Percentiles rank a stretch among this genome's conserved stretches.
Evolutionary conservation across 2,113 vertebrate genomes (phyloP).

Genomic region (Limnothrissa miodon): DNA sequence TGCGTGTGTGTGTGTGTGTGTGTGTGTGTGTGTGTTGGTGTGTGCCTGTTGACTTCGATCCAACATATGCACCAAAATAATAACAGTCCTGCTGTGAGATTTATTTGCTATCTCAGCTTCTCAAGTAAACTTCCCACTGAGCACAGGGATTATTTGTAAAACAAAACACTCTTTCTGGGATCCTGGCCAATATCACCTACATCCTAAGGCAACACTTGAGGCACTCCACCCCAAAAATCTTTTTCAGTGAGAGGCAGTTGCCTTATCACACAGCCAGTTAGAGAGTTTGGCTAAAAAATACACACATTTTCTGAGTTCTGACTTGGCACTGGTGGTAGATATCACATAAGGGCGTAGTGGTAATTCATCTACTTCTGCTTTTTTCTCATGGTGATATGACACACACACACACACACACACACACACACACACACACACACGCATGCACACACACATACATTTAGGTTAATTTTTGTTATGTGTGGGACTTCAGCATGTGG

Average conservation of each 20-base stretch:
- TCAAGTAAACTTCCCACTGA: not conserved
- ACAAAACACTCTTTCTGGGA: not conserved
- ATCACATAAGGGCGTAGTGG: not conserved
- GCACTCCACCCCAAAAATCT: not conserved
- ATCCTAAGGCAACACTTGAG: not conserved
- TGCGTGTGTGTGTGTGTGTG: not conserved
- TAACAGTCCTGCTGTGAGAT: slow-evolving; percentile 3
- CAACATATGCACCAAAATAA: not conserved
- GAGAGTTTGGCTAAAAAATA: no score
- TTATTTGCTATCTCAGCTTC: not conserved
- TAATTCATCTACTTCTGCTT: not conserved
- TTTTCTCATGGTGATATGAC: not conserved
- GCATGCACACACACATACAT: not conserved
- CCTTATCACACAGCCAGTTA: not conserved
- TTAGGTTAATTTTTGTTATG: not conserved
- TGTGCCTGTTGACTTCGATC: not conserved
- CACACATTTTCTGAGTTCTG: no score
- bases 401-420: not conserved
- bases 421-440: not conserved
- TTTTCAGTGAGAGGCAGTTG: not conserved
- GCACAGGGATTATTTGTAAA: not conserved
- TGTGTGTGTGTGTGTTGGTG: not conserved
- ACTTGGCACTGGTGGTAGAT: no score
- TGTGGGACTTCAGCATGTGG: not conserved
- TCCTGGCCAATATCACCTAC: not conserved